phyloP scores from a whole-genome alignment of 2,797 vertebrate species.

The Poeciliopsis presidionis region DNA sequence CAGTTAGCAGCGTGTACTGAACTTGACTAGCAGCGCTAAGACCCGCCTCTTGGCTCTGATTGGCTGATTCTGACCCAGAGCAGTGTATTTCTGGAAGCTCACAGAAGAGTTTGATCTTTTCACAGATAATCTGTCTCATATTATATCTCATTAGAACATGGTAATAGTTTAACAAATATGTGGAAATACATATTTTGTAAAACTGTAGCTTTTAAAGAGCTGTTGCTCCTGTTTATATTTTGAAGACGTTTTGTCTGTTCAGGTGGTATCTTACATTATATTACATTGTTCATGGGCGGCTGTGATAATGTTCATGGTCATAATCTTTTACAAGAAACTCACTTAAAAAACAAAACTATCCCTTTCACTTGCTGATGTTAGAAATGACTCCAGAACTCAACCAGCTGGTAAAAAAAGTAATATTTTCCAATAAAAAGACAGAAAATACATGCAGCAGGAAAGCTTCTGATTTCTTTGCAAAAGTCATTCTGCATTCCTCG shows the following conservation, averaged over 20 bases:
- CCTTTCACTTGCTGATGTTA: neutral
- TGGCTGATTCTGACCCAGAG: no score
- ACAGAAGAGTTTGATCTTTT: no score
- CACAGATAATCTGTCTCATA: no score
- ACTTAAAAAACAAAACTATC: constrained; percentile 1
- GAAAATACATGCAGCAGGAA: constrained; percentile 17
- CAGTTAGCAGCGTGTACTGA: no score
- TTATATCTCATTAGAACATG: no score
- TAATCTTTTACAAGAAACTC: neutral
- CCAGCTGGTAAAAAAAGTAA: neutral
- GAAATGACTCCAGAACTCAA: neutral
- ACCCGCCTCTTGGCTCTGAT: no score
- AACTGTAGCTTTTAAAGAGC: neutral
- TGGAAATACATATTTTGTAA: no score
- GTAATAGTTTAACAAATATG: no score
- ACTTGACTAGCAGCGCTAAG: no score
- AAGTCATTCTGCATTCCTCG: constrained; percentile 17
- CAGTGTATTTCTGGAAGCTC: no score
- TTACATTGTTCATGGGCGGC: no score
- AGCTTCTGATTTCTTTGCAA: constrained; percentile 10
- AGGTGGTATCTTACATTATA: neutral
- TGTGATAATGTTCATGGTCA: neutral
- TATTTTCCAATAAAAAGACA: neutral
- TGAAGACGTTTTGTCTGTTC: constrained; percentile 20
- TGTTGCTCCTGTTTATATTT: constrained; percentile 11